phyloP scores from a whole-genome alignment of 2,888 invertebrate species.

The Dione vanillae region DNA sequence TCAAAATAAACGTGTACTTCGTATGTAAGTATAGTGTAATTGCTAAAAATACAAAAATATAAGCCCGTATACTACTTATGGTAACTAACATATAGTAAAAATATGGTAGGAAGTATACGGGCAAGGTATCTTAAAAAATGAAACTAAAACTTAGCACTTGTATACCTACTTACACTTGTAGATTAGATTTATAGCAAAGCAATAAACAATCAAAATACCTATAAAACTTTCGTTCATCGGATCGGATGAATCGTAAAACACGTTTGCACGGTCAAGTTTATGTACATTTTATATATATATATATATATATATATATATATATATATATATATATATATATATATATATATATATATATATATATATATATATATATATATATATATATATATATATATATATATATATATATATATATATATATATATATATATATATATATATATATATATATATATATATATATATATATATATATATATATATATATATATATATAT shows the following conservation, averaged over 20 bases:
- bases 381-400: conserved; percentile 1
- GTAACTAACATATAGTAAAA: too few relatives aligned
- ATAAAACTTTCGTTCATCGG: conserved; percentile 46
- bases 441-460: background rate
- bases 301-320: background rate
- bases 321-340: conserved; percentile 4
- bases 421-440: conserved; percentile 4
- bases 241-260: conserved; percentile 50
- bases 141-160: background rate
- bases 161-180: background rate
- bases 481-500: background rate
- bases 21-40: too few relatives aligned
- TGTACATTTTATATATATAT: conserved; percentile 1
- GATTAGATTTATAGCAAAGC: conserved; percentile 17
- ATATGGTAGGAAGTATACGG: too few relatives aligned
- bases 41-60: too few relatives aligned
- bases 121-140: background rate
- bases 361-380: conserved; percentile 3
- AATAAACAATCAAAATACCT: conserved; percentile 42
- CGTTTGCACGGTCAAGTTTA: conserved; percentile 6
- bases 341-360: background rate
- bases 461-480: conserved; percentile 4
- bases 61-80: too few relatives aligned
- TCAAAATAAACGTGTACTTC: too few relatives aligned
- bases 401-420: background rate